A percentile compares a stretch with the other conserved stretches of the same genome.
These are phyloP conservation scores for Coreoperca whiteheadi DNA, from an alignment of 2,113 vertebrate species.

Conservation along the genomic window DNA sequence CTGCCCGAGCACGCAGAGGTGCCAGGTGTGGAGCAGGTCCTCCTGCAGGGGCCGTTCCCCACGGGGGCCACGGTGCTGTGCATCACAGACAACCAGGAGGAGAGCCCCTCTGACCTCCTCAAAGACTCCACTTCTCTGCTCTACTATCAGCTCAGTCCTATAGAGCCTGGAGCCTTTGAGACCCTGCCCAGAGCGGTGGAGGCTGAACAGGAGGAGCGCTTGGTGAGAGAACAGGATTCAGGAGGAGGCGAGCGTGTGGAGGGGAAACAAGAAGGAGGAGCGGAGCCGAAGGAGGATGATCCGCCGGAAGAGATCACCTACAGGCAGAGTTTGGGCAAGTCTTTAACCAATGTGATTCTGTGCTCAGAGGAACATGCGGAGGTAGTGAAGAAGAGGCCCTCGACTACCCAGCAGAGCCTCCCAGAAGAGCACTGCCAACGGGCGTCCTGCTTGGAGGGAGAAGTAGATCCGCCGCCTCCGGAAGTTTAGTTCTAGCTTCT, in stretches of 20 bases:
- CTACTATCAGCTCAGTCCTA: slow-evolving; percentile 89
- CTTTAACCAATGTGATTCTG: slow-evolving; percentile 49
- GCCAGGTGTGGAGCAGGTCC: slow-evolving; percentile 80
- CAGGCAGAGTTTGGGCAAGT: slow-evolving; percentile 57
- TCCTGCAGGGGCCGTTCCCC: slow-evolving; percentile 90
- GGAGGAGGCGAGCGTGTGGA: slow-evolving; percentile 33
- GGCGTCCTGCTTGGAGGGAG: slow-evolving; percentile 56
- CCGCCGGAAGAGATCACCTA: slow-evolving; percentile 48
- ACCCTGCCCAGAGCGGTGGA: slow-evolving; percentile 67
- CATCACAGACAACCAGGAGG: slow-evolving; percentile 87
- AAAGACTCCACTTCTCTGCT: slow-evolving; percentile 86
- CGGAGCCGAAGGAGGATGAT: slow-evolving; percentile 38
- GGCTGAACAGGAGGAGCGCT: slow-evolving; percentile 31
- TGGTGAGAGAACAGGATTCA: slow-evolving; percentile 10
- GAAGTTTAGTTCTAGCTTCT: slow-evolving; percentile 77
- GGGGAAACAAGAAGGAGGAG: slow-evolving; percentile 43
- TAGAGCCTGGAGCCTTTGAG: slow-evolving; percentile 75
- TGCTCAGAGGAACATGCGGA: slow-evolving; percentile 52
- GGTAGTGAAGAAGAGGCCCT: slow-evolving; percentile 35
- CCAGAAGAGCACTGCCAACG: slow-evolving; percentile 57
- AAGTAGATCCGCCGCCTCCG: slow-evolving; percentile 71
- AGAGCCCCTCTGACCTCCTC: slow-evolving; percentile 82
- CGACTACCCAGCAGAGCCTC: slow-evolving; percentile 43
- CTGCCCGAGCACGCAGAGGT: slow-evolving; percentile 76
- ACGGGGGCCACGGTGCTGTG: slow-evolving; percentile 89